A percentile compares a stretch with the other conserved stretches of the same genome.
Conservation (phyloP, 2,888 invertebrate genomes). For the Lycaena phlaeas region DNA sequence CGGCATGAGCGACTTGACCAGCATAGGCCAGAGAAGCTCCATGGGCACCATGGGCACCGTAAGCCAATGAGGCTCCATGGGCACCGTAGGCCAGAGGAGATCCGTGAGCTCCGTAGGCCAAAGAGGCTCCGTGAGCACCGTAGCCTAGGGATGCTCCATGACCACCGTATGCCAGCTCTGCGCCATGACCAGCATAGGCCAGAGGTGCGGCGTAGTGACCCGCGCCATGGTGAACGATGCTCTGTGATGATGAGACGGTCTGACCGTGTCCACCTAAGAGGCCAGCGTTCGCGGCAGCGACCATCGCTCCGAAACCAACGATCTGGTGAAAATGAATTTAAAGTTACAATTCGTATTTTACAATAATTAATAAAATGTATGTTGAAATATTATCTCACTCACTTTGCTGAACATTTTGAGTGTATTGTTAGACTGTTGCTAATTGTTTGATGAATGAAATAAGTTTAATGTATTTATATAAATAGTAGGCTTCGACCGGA, state of each 20-base stretch:
- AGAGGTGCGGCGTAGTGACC: conserved; percentile 26
- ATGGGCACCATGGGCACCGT: too few species aligned
- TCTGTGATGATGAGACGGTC: conserved; percentile 42
- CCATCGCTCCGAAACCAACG: conserved; percentile 47
- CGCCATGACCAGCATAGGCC: conserved; percentile 28
- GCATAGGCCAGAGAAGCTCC: conserved; percentile 29
- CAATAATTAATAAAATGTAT: too few species aligned
- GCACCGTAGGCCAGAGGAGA: conserved; percentile 20
- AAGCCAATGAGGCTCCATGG: too few species aligned
- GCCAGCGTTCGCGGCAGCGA: conserved; percentile 61
- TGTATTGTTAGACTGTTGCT: not conserved
- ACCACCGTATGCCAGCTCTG: conserved; percentile 34
- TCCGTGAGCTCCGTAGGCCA: conserved; percentile 25
- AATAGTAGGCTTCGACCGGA: not conserved
- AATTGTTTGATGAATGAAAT: not conserved
- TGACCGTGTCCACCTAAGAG: conserved; percentile 28
- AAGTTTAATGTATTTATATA: too few species aligned
- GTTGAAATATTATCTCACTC: too few species aligned
- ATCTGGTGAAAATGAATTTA: conserved; percentile 38
- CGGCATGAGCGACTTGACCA: conserved; percentile 25
- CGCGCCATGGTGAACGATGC: conserved; percentile 35
- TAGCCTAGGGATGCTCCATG: conserved; percentile 28
- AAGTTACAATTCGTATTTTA: too few species aligned
- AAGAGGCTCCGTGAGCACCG: conserved; percentile 28
- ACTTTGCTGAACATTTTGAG: not conserved